Base-by-base conservation (phyloP, 2,888 invertebrate genomes). In the Plusia festucae region DNA sequence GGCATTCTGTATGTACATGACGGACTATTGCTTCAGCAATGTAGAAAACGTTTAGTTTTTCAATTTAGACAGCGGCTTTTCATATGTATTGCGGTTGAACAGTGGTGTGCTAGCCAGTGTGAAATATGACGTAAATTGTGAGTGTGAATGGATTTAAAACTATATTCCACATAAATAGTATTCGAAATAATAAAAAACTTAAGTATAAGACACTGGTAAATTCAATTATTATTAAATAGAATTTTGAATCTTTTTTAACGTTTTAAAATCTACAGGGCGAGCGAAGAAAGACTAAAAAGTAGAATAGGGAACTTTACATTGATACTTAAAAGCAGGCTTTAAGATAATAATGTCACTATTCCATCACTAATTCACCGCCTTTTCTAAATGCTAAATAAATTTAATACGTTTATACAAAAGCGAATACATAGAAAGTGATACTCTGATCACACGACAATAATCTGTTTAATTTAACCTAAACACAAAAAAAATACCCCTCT, bases 61-160 rank as follows among this genome's bases (percentile, higher is more conserved):
- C 69, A 67, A 75, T 78, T 64, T 69, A 62, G 53, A 22, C 52
- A 20, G 44, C 44, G 64, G 56, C 61, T 51, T 46, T 64, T 62
- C 53, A 68, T 54, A 69, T 69, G 40, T 57, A 67, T 60, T 44
- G 53, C 49, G 64, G 53, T 18, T 8, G 22, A 46, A n/a, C 40
- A 57, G 54, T 20, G 55, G 58, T 20, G 3, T 52, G 24, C 64
- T 68, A 30, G 49, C 20, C 34, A 52, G 55, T 70, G 63, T 46
- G 40, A 63, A 53, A 58, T 63, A 20, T 1, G 40, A 55, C 52
- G 60, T 58, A 15, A 68, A 70, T 66, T 52, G 49, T 13, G 62
- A 62, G 73, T 73, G 78, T 68, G 55, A 77, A 62, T 40, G 30
- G 62, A 73, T 62, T 73, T 63, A 67, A 68, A 30, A 16, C 34